Conservation (phyloP, 2,113 vertebrate genomes). For the Tachuris rubrigastra region DNA sequence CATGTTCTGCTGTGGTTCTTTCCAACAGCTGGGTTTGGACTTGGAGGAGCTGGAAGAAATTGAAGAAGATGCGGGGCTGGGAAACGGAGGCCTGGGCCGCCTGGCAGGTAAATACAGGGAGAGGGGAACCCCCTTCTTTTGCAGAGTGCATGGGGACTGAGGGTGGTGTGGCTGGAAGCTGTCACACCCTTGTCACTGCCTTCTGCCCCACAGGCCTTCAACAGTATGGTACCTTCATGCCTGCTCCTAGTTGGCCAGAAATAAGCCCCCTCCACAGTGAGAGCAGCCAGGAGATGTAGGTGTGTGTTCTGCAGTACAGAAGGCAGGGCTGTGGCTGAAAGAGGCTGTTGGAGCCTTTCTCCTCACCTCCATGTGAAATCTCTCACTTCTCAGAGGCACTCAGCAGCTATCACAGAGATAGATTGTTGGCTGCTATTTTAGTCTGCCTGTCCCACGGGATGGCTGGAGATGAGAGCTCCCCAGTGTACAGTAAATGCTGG, state of each 20-base stretch:
- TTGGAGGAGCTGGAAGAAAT: slow-evolving; percentile 89
- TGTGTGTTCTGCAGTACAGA: not conserved
- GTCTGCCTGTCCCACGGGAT: not conserved
- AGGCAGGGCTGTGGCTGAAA: not conserved
- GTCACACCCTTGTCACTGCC: not conserved
- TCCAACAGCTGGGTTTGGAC: slow-evolving; percentile 82
- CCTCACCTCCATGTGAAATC: not conserved
- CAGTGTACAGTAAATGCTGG: rapidly evolving
- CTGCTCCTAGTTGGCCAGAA: not conserved
- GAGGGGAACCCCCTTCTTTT: not conserved
- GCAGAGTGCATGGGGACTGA: rapidly evolving
- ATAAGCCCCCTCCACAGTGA: not conserved
- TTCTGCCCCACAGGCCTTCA: not conserved
- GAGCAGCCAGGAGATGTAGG: not conserved
- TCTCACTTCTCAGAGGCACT: not conserved
- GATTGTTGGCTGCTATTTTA: slow-evolving; percentile 20
- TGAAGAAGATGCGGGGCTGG: slow-evolving; percentile 88
- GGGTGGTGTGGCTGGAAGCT: not conserved
- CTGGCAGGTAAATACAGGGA: slow-evolving; percentile 79
- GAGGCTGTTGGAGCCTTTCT: not conserved
- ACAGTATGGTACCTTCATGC: not conserved
- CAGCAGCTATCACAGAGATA: not conserved
- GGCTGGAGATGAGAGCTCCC: not conserved
- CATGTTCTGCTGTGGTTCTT: not conserved
- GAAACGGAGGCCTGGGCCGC: slow-evolving; percentile 86